Percentiles rank a stretch among this genome's conserved stretches.
phyloP scores from a whole-genome alignment of 1,140 invertebrate genomes.

The Heliconius himera region DNA sequence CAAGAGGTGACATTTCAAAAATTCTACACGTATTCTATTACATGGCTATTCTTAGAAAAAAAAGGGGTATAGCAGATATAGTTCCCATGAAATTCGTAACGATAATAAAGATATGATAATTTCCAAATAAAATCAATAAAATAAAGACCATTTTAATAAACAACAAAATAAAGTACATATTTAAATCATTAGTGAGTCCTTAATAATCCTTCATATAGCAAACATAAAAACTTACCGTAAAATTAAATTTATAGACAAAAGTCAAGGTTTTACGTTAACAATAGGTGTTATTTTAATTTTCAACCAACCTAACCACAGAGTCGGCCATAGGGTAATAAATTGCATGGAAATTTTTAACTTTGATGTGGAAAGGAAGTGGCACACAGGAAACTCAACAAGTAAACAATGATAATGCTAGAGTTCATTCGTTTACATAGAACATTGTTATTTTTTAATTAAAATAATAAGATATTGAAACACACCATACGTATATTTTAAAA shows the following conservation, averaged over 20 bases:
- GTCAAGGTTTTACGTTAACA: background rate
- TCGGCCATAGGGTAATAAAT: background rate
- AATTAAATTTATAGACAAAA: background rate
- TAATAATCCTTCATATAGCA: background rate
- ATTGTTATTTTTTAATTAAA: background rate
- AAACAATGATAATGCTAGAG: constrained; percentile 25
- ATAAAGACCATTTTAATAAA: too few species aligned
- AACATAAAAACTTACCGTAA: background rate
- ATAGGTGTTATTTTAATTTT: background rate
- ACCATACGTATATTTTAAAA: background rate
- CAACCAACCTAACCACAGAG: background rate
- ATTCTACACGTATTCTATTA: background rate
- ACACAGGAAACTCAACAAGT: constrained; percentile 27
- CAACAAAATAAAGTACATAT: too few species aligned
- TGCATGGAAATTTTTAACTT: constrained; percentile 21
- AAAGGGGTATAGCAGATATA: background rate
- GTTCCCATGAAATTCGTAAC: too few species aligned
- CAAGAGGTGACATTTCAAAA: constrained; percentile 1
- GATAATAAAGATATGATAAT: too few species aligned
- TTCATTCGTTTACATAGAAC: constrained; percentile 1
- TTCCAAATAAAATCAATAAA: too few species aligned
- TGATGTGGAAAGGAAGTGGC: constrained; percentile 26
- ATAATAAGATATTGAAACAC: background rate
- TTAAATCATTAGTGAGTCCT: too few species aligned
- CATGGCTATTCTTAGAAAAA: background rate